Percentiles rank a stretch among this genome's conserved stretches.
Conservation (phyloP, 2,113 vertebrate genomes). For the Pongo abelii region DNA sequence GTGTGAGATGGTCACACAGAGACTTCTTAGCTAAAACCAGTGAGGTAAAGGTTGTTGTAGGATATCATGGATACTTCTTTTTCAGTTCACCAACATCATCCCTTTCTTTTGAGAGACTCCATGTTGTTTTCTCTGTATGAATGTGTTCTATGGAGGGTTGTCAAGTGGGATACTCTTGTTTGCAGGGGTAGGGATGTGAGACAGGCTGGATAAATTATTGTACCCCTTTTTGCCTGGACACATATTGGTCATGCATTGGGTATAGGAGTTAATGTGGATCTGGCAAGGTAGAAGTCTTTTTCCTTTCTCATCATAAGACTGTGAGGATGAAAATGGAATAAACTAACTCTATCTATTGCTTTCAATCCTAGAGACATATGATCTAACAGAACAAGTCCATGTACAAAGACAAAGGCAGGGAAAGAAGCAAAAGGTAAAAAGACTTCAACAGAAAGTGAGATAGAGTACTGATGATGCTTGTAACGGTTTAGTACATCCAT, state of each 20-base stretch:
- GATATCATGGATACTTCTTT: neutral
- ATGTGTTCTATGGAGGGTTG: neutral
- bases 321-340: neutral
- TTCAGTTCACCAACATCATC: neutral
- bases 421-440: neutral
- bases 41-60: neutral
- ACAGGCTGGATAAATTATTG: neutral
- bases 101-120: neutral
- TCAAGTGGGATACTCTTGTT: neutral
- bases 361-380: neutral
- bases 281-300: neutral
- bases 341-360: neutral
- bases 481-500: neutral
- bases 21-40: neutral
- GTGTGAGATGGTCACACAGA: neutral
- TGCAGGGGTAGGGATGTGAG: neutral
- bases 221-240: neutral
- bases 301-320: neutral
- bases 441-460: neutral
- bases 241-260: fast-evolving
- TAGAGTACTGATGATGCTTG: neutral
- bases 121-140: neutral
- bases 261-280: neutral
- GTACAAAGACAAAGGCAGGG: neutral
- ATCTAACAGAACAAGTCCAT: neutral